These are phyloP conservation scores for Xenopus petersii DNA, from an alignment of 2,797 vertebrate genomes.

Conservation along the genomic window DNA sequence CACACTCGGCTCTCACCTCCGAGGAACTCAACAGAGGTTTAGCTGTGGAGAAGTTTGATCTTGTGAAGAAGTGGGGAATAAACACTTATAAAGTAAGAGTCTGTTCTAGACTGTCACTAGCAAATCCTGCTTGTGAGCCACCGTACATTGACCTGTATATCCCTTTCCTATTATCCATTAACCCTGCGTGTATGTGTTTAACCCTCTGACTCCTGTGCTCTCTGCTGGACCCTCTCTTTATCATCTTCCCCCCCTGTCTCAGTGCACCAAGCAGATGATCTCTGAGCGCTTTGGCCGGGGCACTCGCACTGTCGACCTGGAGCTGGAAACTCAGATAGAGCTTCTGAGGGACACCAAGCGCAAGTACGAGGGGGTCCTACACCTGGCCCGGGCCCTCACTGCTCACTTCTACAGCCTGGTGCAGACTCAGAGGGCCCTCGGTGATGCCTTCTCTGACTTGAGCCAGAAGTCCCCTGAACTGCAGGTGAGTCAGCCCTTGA, in stretches of 20 bases:
- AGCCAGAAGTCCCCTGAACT: constrained; percentile 97
- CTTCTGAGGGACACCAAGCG: constrained; percentile 88
- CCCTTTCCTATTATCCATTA: background rate
- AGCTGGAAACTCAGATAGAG: constrained; percentile 94
- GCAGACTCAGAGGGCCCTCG: constrained; percentile 91
- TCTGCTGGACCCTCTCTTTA: constrained; percentile 64
- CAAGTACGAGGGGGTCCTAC: constrained; percentile 88
- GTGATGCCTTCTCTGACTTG: constrained; percentile 91
- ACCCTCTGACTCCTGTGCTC: background rate
- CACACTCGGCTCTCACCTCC: constrained; percentile 58
- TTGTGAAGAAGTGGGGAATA: constrained; percentile 94
- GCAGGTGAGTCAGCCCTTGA: constrained; percentile 69
- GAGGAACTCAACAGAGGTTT: constrained; percentile 87
- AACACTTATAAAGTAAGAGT: constrained; percentile 91
- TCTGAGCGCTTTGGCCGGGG: constrained; percentile 90
- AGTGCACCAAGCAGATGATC: constrained; percentile 80
- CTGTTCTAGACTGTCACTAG: background rate
- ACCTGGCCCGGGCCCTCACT: constrained; percentile 81
- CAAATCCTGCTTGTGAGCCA: no score
- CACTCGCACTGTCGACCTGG: constrained; percentile 88
- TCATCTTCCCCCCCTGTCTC: constrained; percentile 55
- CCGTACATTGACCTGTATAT: background rate
- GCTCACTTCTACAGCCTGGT: constrained; percentile 89
- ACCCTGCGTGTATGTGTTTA: background rate
- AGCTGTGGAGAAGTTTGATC: constrained; percentile 93